Percentiles rank a stretch among this genome's conserved stretches.
Evolutionary conservation across 2,113 vertebrate species (phyloP).

Genomic region (Chinchilla lanigera): DNA sequence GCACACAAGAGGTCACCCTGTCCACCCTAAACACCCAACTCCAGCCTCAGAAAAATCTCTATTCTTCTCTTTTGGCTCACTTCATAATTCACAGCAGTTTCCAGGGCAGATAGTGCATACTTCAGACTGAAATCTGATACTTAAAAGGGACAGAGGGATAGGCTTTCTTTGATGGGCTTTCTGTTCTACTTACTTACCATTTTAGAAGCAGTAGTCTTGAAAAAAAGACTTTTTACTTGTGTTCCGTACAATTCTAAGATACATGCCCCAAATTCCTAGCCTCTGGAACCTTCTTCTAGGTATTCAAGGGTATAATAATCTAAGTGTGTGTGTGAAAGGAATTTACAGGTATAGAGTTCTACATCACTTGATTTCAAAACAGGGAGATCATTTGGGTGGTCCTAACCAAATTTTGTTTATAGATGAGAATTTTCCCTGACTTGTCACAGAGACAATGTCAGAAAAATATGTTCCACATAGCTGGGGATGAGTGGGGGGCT

Average conservation of each 20-base stretch:
- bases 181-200: background rate
- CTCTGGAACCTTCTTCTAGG: background rate
- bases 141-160: background rate
- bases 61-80: background rate
- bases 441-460: background rate
- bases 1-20: background rate
- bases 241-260: background rate
- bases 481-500: background rate
- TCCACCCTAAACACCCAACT: background rate
- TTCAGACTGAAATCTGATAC: background rate
- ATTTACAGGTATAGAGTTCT: background rate
- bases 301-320: background rate
- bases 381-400: background rate
- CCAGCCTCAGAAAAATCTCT: background rate
- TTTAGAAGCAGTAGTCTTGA: background rate
- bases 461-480: background rate
- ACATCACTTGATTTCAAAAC: background rate
- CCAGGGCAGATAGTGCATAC: background rate
- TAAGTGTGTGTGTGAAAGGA: background rate
- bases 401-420: background rate
- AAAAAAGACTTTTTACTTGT: background rate
- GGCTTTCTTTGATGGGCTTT: background rate
- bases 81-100: background rate
- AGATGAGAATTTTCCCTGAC: background rate
- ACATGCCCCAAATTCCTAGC: background rate